A percentile compares a stretch with the other conserved stretches of the same genome.
Evolutionary conservation across 2,888 invertebrate genomes (phyloP).

Genomic region (Hemistola chrysoprasaria): DNA sequence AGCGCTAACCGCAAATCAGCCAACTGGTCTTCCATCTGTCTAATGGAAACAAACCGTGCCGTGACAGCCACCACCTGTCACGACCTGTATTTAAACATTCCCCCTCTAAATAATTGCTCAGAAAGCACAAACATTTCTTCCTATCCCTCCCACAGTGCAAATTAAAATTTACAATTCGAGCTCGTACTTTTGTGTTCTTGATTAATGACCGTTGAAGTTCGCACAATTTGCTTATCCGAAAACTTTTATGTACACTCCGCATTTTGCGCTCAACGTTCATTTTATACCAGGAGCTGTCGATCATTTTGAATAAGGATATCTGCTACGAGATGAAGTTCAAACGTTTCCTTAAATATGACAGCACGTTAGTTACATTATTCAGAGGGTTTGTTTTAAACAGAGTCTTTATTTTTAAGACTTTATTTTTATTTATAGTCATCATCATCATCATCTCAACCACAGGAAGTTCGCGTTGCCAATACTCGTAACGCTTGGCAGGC

Average conservation of each 20-base stretch:
- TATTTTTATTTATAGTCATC: no score
- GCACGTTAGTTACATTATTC: no score
- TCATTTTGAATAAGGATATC: not conserved
- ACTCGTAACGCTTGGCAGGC: no score
- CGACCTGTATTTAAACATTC: constrained; percentile 29
- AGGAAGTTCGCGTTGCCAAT: no score
- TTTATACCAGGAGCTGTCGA: constrained; percentile 2
- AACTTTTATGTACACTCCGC: constrained; percentile 23
- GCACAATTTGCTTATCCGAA: constrained; percentile 35
- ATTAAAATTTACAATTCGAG: constrained; percentile 33
- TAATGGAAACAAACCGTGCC: constrained; percentile 18
- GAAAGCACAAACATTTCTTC: constrained; percentile 22
- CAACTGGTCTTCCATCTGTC: constrained; percentile 1
- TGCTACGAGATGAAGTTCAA: not conserved
- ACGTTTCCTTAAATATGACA: no score
- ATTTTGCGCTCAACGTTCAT: constrained; percentile 13
- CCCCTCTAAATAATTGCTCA: constrained; percentile 24
- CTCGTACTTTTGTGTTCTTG: constrained; percentile 41
- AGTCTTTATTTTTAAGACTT: no score
- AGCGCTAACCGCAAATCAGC: not conserved
- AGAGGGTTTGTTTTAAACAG: no score
- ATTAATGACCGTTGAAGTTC: constrained; percentile 42
- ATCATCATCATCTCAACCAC: no score
- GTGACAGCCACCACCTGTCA: constrained; percentile 28
- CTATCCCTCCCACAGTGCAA: constrained; percentile 17